Base-by-base conservation (phyloP, 2,797 vertebrate genomes). In the Pelodytes ibericus region DNA sequence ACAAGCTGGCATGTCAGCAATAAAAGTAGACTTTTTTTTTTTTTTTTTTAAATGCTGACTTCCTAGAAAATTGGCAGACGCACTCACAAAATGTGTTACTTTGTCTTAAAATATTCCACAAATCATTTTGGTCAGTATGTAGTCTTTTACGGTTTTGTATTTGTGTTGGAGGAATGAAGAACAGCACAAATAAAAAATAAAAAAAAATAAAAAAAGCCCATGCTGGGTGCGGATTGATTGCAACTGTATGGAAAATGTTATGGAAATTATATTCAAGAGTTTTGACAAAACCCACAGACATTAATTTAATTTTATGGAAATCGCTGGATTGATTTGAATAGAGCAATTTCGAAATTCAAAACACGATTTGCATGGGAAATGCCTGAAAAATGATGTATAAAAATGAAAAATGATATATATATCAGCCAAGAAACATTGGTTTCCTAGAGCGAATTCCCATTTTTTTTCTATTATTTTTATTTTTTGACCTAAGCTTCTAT, bases 221-320 rank as follows among this genome's bases (percentile, higher is more conserved):
- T 51, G 36, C 8, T 26, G 22, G 18, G 16, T 1, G 5, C 11
- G 67, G 75, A 78, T 60, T 31, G 75, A 72, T 72, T 13, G 71
- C 27, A 18, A 72, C 62, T 9, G 13, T 66, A 68, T 75, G 73
- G 56, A 75, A 68, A 75, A 47, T 59, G 3, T 4, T 57, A 68
- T 68, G 76, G 25, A 73, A 73, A 79, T 68, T 8, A 36, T 41
- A 61, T 41, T 57, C 44, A 22, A 24, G 27, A 24, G 41, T 26
- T 49, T 26, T 0, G 15, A n/a, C n/a, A 79, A 56, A 68, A 71
- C 11, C 51, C 57, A 15, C 29, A 25, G 56, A 61, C 56, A 18
- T 56, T 79, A 68, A 73, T 56, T 79, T 63, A 79, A 73, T 72
- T 72, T 72, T 79, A 79, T 72, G 76, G 62, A 79, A 79, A 79